Base-by-base conservation (phyloP, 30 jellyfish, hydroid and myxozoan genomes). In the Hydractinia symbiolongicarpus region DNA sequence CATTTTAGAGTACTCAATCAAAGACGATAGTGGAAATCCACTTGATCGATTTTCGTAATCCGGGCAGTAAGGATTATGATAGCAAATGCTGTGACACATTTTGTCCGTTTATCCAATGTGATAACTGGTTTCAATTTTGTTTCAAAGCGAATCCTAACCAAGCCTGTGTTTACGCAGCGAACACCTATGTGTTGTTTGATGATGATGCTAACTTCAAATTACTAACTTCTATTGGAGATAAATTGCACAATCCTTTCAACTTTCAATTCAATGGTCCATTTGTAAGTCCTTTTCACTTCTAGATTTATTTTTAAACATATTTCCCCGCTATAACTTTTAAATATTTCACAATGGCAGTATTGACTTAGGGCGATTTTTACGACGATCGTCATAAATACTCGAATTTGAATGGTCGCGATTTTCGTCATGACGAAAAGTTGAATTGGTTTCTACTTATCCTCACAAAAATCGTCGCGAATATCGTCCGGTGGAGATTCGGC, bases 101-200 rank as follows among this genome's bases (percentile, higher is more conserved):
- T 8, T 79, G 89, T 58, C 83, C 94, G 74, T 44, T 78, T 17
- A 51, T 57, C 21, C 88, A 81, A 4, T 90, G 97, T 61, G 97
- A 90, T 50, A 71, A 71, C 67, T 90, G 97, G 97, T 82, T 90
- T 56, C 54, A 79, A 62, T 61, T 90, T 72, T 85, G 97, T 69
- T 16, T 90, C 80, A 84, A 93, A 20, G 58, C 82, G 9, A 79
- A 81, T 15, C 97, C 97, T 9, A 73, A 20, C 30, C 13, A 71
- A 19, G 58, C 64, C 51, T 90, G 97, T 70, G 66, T n/a, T 50
- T 50, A 84, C 5, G 57, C 54, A 15, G 79, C 55, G 4, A 6
- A 15, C 9, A 84, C 97, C 13, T 51, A 54, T 51, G 87, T 85
- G 6, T 72, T 81, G 8, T 95, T 89, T 6, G 82, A 86, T 40